Conservation (phyloP, 2,113 vertebrate species). For the Nettapus auritus region DNA sequence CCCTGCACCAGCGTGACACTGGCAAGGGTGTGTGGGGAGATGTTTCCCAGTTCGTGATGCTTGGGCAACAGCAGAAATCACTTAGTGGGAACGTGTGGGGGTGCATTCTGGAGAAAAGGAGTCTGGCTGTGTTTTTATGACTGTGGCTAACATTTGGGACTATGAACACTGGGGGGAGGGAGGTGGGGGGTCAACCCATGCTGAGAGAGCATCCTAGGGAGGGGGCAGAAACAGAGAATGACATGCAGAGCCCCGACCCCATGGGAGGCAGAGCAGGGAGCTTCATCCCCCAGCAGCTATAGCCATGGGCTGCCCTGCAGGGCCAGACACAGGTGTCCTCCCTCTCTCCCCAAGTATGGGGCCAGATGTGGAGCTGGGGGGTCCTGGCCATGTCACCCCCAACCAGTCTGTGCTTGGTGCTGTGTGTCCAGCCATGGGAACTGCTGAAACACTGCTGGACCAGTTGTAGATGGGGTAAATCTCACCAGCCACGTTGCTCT, state of each 20-base stretch:
- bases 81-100: background rate
- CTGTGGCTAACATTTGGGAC: background rate
- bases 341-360: background rate
- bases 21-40: background rate
- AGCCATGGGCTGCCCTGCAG: background rate
- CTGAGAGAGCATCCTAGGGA: background rate
- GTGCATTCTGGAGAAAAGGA: background rate
- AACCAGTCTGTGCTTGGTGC: background rate
- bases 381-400: background rate
- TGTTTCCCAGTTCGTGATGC: background rate
- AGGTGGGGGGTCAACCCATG: background rate
- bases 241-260: rapidly evolving
- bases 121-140: background rate
- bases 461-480: background rate
- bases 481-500: rapidly evolving
- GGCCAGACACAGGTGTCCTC: too few relatives aligned
- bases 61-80: background rate
- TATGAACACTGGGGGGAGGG: background rate
- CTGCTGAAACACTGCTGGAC: background rate
- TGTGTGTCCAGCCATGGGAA: rapidly evolving
- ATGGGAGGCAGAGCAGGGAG: too few relatives aligned
- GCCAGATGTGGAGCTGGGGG: background rate
- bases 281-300: background rate
- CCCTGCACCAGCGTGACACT: background rate
- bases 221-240: too few relatives aligned